Evolutionary conservation across 1,140 invertebrate species (phyloP).

Genomic region (Orchestia grillus): DNA sequence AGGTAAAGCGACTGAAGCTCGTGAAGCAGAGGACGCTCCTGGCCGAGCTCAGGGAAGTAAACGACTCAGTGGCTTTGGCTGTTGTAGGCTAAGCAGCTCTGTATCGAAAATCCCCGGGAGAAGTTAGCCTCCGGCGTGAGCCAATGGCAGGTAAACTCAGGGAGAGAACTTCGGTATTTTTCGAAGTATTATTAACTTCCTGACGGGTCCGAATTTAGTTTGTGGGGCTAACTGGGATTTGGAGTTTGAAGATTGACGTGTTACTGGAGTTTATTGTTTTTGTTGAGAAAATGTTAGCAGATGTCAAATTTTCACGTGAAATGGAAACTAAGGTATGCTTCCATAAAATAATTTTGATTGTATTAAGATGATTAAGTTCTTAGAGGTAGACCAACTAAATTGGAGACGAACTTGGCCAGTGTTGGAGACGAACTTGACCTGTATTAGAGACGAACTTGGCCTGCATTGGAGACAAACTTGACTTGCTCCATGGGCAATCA

Average conservation of each 20-base stretch:
- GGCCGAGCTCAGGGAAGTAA: background rate
- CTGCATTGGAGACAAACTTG: no score
- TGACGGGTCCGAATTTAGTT: background rate
- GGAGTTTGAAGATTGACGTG: background rate
- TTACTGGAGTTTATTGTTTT: background rate
- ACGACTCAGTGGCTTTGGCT: background rate
- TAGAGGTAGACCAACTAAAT: background rate
- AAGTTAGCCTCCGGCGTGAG: background rate
- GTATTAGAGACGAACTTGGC: no score
- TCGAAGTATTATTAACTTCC: background rate
- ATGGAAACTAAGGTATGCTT: background rate
- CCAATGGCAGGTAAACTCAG: background rate
- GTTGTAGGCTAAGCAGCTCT: conserved; percentile 1
- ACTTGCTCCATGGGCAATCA: no score
- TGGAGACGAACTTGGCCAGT: no score
- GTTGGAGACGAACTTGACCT: no score
- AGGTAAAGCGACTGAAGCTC: background rate
- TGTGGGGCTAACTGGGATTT: background rate
- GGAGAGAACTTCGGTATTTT: background rate
- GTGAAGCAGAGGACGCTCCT: background rate
- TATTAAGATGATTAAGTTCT: background rate
- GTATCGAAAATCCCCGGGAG: background rate
- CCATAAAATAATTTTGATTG: background rate
- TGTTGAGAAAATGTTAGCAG: background rate
- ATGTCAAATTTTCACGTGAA: background rate